These are phyloP conservation scores for Micropoecilia bifurca DNA, from an alignment of 2,797 vertebrate genomes.

Conservation along the genomic window DNA sequence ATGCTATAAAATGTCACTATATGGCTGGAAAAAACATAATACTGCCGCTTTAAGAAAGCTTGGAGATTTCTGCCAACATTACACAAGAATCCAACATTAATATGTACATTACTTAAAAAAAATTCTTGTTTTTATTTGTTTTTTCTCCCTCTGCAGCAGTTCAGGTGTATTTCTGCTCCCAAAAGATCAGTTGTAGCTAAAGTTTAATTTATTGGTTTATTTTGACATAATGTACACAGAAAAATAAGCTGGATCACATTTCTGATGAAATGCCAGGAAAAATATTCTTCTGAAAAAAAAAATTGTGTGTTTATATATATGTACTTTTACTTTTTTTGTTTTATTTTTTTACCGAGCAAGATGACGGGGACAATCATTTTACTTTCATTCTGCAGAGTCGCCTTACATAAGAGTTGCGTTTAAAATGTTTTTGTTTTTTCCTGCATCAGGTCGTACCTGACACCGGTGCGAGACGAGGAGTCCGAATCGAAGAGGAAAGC, in stretches of 20 bases:
- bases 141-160: background rate
- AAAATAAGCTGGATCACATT: background rate
- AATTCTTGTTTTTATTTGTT: background rate
- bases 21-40: no score
- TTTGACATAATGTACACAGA: background rate
- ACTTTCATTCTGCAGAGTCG: background rate
- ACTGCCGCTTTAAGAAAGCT: no score
- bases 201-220: no score
- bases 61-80: no score
- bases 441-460: conserved; percentile 92
- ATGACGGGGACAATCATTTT: background rate
- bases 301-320: no score
- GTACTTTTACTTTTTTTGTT: no score
- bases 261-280: background rate
- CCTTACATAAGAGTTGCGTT: background rate
- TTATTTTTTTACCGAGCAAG: background rate
- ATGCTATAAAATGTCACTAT: no score
- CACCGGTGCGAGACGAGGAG: conserved; percentile 97
- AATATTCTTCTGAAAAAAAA: no score
- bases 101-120: no score
- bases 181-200: no score
- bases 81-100: no score
- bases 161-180: no score
- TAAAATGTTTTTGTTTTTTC: background rate
- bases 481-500: conserved; percentile 99